A percentile compares a stretch with the other conserved stretches of the same genome.
phyloP scores from a whole-genome alignment of 2,888 invertebrate genomes.

The Melieria crassipennis region DNA sequence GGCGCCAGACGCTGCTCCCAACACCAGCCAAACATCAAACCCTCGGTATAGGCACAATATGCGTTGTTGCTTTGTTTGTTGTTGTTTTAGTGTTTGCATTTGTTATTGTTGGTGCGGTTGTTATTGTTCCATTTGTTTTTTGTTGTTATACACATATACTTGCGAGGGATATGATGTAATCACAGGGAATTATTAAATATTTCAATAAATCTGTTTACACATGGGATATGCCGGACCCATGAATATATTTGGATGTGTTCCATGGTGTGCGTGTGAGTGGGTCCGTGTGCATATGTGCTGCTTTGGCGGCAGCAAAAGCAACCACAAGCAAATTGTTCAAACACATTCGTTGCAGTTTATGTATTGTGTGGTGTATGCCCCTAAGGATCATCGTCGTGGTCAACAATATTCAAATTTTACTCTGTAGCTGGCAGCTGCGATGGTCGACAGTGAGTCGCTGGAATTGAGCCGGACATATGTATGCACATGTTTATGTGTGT shows the following conservation, averaged over 20 bases:
- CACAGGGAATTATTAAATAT: conserved; percentile 36
- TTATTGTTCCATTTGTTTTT: background rate
- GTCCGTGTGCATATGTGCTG: background rate
- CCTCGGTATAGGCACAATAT: background rate
- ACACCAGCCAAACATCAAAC: background rate
- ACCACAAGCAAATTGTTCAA: no score
- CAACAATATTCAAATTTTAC: conserved; percentile 18
- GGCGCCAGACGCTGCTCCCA: background rate
- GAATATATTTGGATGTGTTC: background rate
- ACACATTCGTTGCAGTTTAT: background rate
- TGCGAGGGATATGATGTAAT: conserved; percentile 26
- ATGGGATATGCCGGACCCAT: conserved; percentile 19
- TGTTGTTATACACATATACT: background rate
- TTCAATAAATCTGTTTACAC: conserved; percentile 37
- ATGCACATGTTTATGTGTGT: background rate
- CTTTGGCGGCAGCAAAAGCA: background rate
- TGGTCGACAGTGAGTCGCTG: no score
- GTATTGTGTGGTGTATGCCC: conserved; percentile 26
- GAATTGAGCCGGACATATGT: background rate
- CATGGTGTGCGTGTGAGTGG: background rate
- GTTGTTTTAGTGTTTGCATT: background rate
- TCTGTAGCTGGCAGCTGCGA: no score
- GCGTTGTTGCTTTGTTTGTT: background rate
- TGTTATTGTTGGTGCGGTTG: background rate
- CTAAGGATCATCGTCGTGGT: conserved; percentile 30